phyloP scores from a whole-genome alignment of 1,140 invertebrate genomes.

The Lepidurus packardi region DNA sequence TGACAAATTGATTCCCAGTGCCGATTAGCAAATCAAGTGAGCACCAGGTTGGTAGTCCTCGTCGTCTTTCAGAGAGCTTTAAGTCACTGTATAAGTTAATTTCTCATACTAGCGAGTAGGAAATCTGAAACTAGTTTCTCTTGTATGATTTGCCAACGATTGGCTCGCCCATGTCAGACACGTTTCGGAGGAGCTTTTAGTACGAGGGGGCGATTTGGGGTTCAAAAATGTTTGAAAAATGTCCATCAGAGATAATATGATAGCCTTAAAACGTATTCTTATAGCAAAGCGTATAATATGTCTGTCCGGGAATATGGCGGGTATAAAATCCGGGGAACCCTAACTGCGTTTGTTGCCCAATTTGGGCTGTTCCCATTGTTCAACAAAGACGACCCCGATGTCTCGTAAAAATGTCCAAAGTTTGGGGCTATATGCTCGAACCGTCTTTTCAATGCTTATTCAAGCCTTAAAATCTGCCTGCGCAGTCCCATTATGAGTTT shows the following conservation, averaged over 20 bases:
- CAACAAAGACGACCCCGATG: slow-evolving; percentile 4
- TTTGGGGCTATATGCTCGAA: neutral
- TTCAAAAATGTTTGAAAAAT: neutral
- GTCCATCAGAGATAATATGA: slow-evolving; percentile 9
- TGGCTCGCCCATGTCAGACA: neutral
- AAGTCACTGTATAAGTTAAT: neutral
- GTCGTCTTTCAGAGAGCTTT: neutral
- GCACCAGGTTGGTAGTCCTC: neutral
- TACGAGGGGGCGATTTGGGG: neutral
- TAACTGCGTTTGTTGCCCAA: slow-evolving; percentile 2
- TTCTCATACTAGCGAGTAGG: neutral
- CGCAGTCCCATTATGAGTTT: slow-evolving; percentile 10
- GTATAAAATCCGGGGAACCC: neutral
- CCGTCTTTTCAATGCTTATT: neutral
- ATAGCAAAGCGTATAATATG: neutral
- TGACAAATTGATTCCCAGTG: slow-evolving; percentile 14
- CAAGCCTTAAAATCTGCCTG: neutral
- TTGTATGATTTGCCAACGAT: neutral
- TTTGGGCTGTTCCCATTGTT: slow-evolving; percentile 16
- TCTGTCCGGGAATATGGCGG: neutral
- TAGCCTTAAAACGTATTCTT: neutral
- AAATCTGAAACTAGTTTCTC: neutral
- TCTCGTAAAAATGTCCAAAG: slow-evolving; percentile 4
- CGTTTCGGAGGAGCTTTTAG: neutral
- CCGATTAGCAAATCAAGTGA: neutral